Base-by-base conservation (phyloP, 1,140 invertebrate genomes). In the Conus betulinus region DNA sequence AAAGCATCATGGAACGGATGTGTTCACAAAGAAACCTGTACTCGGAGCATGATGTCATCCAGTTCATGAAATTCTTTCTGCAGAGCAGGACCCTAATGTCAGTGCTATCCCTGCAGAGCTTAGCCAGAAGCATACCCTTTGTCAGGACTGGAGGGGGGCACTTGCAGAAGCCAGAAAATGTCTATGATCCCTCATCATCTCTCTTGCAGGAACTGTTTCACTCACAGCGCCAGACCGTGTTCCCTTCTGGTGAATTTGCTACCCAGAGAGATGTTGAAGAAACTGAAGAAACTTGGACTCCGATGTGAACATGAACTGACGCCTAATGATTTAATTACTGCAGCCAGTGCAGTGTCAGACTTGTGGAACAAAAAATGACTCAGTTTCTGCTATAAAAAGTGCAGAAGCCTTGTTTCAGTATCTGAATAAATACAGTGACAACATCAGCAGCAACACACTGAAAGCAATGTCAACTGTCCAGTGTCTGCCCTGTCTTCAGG, bases 31-130 rank as follows among this genome's bases (percentile, higher is more conserved):
- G 3, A 53, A 78, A 8, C 20, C 39, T 20, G 15, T 87, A 89
- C 25, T 74, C 85, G 51, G 79, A 67, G 23, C 27, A 55, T 1
- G 79, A 89, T 27, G 55, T 20, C 13, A 79, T 83, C 25, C 17
- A 60, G 10, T 87, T 89, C 71, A 87, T 89, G 88, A 84, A 83
- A 39, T 89, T 52, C 71, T 63, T 89, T 39, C 74, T 87, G 23
- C 52, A 87, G 6, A 60, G 83, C 53, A 25, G 27, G 17, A 5
- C 27, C 11, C 79, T 76, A 23, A n/a, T 74, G 57, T 60, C 57
- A 7, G 79, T 57, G 1, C 7, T 8, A 27, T 10, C 25, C 5
- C 60, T 87, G 5, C 52, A 10, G 6, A 15, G 53, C n/a, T 23
- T 84, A 25, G 60, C 85, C 13, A 74, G 20, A 27, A 27, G 81